Evolutionary conservation across 2,888 invertebrate genomes (phyloP), one percentile per base, ranked within the genome.

Genomic region (Physocephala rufipes): DNA sequence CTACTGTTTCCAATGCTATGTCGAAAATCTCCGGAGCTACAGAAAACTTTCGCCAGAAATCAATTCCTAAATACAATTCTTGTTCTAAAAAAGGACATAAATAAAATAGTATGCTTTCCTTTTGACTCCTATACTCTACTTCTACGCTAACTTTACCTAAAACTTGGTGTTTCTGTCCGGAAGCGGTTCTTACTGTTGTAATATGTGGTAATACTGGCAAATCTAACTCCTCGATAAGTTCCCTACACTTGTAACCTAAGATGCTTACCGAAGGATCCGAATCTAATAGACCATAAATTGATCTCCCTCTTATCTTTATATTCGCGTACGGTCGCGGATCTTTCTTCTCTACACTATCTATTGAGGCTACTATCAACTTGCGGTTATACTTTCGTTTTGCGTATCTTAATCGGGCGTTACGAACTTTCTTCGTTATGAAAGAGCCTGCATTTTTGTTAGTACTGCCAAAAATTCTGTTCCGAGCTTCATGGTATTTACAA

Each of bases 201-300:
- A 43, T 19, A 62, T 62, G 43, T 1, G 36, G 62, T 30, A 43
- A n/a, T 19, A 43, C 43, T n/a, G 19, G 19, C 9, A 36, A n/a
- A 7, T 55, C 21, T 15, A 55, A n/a, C 16, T 67, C 36, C 13
- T 43, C 24, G 5, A 67, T 2, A 16, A 55, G 21, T 26, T 67
- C 67, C 12, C 13, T 43, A 55, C 67, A 67, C 16, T 55, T 55
- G 12, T 67, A 58, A 26, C 67, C 71, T 30, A 71, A n/a, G 30
- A 71, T 47, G 45, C 61, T 71, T 16, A 66, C 66, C 9, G 66
- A 59, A 5, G 66, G 61, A 15, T 61, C 65, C 21, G 65, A 36
- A 30, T 66, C 71, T 16, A 66, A 49, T 24, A 71, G 21, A n/a
- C 53, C 53, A 55, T 24, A 24, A 24, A 55, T 55, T 9, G 13